Evolutionary conservation across 1,140 invertebrate species (phyloP), one percentile per base, ranked within the genome.

Genomic region (Daktulosphaira vitifoliae): DNA sequence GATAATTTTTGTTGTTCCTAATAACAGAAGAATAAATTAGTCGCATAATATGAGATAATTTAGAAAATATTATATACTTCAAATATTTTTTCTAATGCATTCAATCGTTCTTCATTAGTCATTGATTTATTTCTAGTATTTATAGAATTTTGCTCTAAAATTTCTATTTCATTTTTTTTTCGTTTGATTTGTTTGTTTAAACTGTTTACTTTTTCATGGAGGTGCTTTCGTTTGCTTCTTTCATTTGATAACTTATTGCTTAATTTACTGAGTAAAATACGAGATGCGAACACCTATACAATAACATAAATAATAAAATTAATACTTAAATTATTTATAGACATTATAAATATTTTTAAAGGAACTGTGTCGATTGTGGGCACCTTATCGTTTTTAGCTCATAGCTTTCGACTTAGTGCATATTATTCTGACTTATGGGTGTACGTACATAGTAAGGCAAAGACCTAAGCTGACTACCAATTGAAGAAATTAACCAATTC

Each of bases 71-170:
- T n/a, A n/a, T n/a, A n/a, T 33, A 62, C 56, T 15, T 62, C 26
- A 8, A 26, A 46, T 18, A 62, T 62, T n/a, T 3, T 48, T 20
- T 62, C 20, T 13, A 62, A 15, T 22, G 44, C 56, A 20, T 48
- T 48, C 20, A 62, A 33, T 20, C 56, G 25, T n/a, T 62, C 56
- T 3, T 62, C 56, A 0, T 22, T 62, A 0, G 56, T 62, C 56
- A 62, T 62, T 2, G 56, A 62, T 2, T 48, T 18, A n/a, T 46
- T 62, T 46, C 44, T 62, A 1, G 26, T 48, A 7, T 62, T 48
- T 2, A 7, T 3, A 4, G 29, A 9, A 13, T 33, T 33, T 3
- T 62, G 23, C 3, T 62, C 44, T 22, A 48, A 1, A 13, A 15
- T 46, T 15, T 2, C 11, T n/a, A 48, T 48, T 1, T 33, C 18